Evolutionary conservation across 2,888 invertebrate genomes (phyloP).

Genomic region (Monochamus alternatus): DNA sequence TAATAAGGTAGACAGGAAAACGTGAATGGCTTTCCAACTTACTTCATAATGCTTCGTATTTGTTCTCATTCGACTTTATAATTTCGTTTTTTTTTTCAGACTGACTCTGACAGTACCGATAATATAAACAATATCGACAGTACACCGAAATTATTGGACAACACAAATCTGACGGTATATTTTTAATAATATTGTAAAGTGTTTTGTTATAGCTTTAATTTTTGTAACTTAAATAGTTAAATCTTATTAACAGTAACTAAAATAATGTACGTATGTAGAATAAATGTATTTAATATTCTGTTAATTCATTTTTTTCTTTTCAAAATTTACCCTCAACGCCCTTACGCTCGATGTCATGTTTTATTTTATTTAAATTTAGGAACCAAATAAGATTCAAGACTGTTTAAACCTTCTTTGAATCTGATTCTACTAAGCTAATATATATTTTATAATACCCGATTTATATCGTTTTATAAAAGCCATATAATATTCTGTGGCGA

Average conservation of each 20-base stretch:
- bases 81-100: conserved; percentile 64
- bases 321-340: too few relatives aligned
- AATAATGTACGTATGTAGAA: not conserved
- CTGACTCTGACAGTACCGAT: conserved; percentile 72
- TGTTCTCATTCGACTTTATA: conserved; percentile 13
- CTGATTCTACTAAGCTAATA: too few relatives aligned
- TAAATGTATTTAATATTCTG: not conserved
- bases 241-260: not conserved
- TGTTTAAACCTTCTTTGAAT: too few relatives aligned
- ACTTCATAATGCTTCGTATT: not conserved
- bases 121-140: conserved; percentile 70
- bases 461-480: too few relatives aligned
- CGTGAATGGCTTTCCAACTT: too few relatives aligned
- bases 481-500: too few relatives aligned
- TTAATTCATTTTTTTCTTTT: too few relatives aligned
- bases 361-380: too few relatives aligned
- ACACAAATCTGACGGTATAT: conserved; percentile 75
- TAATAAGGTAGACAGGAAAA: conserved; percentile 65
- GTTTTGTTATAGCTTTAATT: conserved; percentile 19
- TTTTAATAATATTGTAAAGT: conserved; percentile 66
- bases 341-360: too few relatives aligned
- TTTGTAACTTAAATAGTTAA: conserved; percentile 8
- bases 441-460: too few relatives aligned
- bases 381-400: too few relatives aligned
- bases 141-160: conserved; percentile 71